Percentiles rank a stretch among this genome's conserved stretches.
phyloP scores from a whole-genome alignment of 2,797 vertebrate species.

The Tinamus major region DNA sequence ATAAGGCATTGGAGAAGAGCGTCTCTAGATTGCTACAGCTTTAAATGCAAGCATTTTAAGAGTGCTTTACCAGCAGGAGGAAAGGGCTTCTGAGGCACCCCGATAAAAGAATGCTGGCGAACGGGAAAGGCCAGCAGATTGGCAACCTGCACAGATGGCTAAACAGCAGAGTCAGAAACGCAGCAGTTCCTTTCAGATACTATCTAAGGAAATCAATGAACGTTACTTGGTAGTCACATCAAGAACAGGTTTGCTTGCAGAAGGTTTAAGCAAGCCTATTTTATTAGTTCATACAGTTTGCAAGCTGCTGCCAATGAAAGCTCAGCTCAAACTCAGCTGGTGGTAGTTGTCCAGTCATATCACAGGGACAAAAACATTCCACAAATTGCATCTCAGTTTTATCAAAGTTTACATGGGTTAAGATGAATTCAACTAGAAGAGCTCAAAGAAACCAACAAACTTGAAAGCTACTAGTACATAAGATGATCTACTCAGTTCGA shows the following conservation, averaged over 20 bases:
- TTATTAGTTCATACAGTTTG: no score
- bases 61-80: not conserved
- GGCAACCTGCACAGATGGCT: not conserved
- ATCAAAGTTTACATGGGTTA: not conserved
- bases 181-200: not conserved
- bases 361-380: not conserved
- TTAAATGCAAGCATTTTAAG: not conserved
- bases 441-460: not conserved
- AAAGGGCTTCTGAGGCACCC: not conserved
- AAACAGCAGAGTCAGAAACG: not conserved
- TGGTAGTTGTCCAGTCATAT: not conserved
- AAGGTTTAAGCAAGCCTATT: not conserved
- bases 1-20: not conserved
- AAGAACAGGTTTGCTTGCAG: not conserved
- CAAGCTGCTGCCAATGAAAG: not conserved
- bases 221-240: not conserved
- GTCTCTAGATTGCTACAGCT: not conserved
- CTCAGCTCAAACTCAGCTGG: not conserved
- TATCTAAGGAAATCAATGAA: not conserved
- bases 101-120: not conserved
- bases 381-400: not conserved
- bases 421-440: not conserved
- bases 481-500: not conserved
- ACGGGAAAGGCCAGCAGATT: not conserved
- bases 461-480: not conserved